Evolutionary conservation across 2,113 vertebrate species (phyloP).

Genomic region (Aythya baeri): DNA sequence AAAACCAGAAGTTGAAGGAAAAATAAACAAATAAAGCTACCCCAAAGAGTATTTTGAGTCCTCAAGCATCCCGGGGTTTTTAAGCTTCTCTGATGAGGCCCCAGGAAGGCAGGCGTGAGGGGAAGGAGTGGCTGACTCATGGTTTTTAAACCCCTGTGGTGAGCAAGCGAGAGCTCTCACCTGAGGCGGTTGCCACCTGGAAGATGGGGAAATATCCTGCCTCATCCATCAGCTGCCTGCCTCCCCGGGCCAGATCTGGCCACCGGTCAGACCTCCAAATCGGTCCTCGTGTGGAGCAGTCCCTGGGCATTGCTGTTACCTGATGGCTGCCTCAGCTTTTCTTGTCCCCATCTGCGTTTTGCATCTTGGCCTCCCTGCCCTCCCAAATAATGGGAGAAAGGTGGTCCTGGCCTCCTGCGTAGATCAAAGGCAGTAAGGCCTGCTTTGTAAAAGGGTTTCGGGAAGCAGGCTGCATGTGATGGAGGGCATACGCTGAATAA

Average conservation of each 20-base stretch:
- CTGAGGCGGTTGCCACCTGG: not conserved
- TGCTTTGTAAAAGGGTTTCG: not conserved
- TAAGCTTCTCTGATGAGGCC: fast-evolving
- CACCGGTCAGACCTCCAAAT: not conserved
- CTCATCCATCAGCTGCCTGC: not conserved
- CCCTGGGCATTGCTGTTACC: not conserved
- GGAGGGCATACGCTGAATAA: not conserved
- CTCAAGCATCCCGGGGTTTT: not conserved
- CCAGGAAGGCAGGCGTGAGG: fast-evolving
- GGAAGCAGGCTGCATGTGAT: not conserved
- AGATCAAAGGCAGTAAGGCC: too few relatives aligned
- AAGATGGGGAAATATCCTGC: not conserved
- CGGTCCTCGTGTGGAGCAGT: too few relatives aligned
- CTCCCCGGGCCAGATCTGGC: not conserved
- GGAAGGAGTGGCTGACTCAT: not conserved
- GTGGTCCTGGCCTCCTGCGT: not conserved
- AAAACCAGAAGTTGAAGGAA: not conserved
- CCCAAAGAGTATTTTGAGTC: not conserved
- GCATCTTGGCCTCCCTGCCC: not conserved
- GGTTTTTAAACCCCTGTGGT: fast-evolving
- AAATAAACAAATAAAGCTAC: fast-evolving
- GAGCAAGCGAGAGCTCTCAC: not conserved
- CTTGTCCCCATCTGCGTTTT: not conserved
- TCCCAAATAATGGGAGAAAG: not conserved
- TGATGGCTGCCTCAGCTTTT: not conserved